A percentile compares a stretch with the other conserved stretches of the same genome.
These are phyloP conservation scores for Leucopsar rothschildi DNA, from an alignment of 2,113 vertebrate genomes.

Conservation along the genomic window DNA sequence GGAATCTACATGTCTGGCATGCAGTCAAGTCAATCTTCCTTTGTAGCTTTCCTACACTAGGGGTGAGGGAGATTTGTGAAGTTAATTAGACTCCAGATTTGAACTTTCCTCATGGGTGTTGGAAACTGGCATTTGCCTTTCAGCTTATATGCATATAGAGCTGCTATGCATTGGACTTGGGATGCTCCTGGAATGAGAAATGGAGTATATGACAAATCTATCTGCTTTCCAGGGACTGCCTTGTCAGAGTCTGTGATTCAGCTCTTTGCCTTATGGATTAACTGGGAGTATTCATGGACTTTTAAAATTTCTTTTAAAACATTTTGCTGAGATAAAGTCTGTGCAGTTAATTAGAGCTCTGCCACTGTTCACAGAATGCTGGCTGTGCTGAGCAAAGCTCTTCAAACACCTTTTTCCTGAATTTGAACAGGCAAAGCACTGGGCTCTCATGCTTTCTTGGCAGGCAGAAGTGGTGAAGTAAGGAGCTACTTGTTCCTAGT, in stretches of 20 bases:
- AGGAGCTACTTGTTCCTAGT: background rate
- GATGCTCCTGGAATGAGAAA: conserved; percentile 36
- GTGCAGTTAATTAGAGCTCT: conserved; percentile 42
- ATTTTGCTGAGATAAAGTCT: conserved; percentile 34
- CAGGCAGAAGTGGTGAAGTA: background rate
- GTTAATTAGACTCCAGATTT: background rate
- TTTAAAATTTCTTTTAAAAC: background rate
- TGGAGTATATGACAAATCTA: background rate
- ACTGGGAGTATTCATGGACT: background rate
- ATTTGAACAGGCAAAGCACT: background rate
- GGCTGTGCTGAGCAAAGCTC: conserved; percentile 11
- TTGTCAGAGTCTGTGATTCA: conserved; percentile 48
- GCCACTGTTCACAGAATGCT: conserved; percentile 25
- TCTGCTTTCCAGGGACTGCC: conserved; percentile 48
- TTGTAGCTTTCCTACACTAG: background rate
- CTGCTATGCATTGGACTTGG: background rate
- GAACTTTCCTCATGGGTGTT: background rate
- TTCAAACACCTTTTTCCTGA: conserved; percentile 9
- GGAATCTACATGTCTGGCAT: background rate
- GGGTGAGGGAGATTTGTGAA: background rate
- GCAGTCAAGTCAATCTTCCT: background rate
- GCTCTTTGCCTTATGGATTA: conserved; percentile 57
- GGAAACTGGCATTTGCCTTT: conserved; percentile 2
- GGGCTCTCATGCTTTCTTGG: background rate
- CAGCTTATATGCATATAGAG: background rate